These are phyloP conservation scores for Cynodonichthys magdalenae DNA, from an alignment of 2,797 vertebrate genomes.

Conservation along the genomic window DNA sequence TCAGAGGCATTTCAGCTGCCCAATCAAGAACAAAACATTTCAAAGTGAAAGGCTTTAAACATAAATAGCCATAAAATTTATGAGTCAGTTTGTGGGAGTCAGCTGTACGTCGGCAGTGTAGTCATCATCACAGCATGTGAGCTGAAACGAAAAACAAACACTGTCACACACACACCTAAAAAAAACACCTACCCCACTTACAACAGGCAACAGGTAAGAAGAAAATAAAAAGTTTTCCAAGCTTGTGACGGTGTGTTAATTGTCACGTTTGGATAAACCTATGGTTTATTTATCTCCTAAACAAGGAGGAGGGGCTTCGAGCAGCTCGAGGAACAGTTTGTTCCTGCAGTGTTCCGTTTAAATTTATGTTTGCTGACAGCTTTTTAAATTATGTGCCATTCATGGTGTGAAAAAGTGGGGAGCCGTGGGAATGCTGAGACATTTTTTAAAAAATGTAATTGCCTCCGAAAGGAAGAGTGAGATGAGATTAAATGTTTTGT, in stretches of 20 bases:
- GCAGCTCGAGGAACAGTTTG: conserved; percentile 42
- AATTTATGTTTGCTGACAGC: conserved; percentile 37
- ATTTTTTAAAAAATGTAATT: conserved; percentile 13
- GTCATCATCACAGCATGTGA: conserved; percentile 40
- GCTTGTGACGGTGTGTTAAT: conserved; percentile 25
- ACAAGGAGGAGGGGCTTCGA: conserved; percentile 29
- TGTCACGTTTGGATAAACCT: conserved; percentile 29
- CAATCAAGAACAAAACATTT: conserved; percentile 16
- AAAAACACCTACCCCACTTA: background rate
- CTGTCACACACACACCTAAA: background rate
- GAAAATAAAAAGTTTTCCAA: conserved; percentile 10
- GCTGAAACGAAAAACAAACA: conserved; percentile 36
- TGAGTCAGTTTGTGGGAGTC: conserved; percentile 54
- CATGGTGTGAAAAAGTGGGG: conserved; percentile 25
- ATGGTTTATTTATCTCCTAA: conserved; percentile 40
- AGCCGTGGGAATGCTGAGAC: conserved; percentile 25
- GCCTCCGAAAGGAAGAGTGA: conserved; percentile 2
- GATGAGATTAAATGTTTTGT: conserved; percentile 7
- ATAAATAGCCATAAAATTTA: conserved; percentile 47
- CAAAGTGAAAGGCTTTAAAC: conserved; percentile 35
- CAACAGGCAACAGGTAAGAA: conserved; percentile 28
- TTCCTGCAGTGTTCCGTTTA: conserved; percentile 23
- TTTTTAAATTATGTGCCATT: conserved; percentile 41
- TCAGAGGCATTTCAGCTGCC: conserved; percentile 21
- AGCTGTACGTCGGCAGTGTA: conserved; percentile 28